Percentiles rank a stretch among this genome's conserved stretches.
Evolutionary conservation across 2,113 vertebrate genomes (phyloP).

Genomic region (Gnathonemus echidnorhynchus): DNA sequence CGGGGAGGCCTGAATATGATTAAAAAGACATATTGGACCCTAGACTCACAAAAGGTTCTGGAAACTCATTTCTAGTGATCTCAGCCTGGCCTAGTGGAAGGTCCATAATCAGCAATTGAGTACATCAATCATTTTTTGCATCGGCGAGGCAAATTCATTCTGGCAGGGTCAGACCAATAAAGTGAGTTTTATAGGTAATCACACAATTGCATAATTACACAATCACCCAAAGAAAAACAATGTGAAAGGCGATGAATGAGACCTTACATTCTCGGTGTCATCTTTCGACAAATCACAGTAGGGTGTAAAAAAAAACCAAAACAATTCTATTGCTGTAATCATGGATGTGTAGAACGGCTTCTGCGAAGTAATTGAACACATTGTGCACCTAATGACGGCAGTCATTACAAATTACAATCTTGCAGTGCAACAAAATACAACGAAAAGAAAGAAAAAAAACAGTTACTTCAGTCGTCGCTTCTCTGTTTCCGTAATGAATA

Average conservation of each 20-base stretch:
- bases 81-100: not conserved
- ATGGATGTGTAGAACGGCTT: not conserved
- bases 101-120: not conserved
- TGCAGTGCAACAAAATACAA: not conserved
- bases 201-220: not conserved
- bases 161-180: not conserved
- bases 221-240: not conserved
- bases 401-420: not conserved
- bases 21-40: conserved; percentile 9
- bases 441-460: not conserved
- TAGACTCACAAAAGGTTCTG: not conserved
- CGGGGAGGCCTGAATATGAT: not conserved
- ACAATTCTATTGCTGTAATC: not conserved
- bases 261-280: not conserved
- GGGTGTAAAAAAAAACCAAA: not conserved
- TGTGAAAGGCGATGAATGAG: not conserved
- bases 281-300: not conserved
- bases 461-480: not conserved
- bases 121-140: not conserved
- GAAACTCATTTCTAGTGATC: not conserved
- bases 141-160: not conserved
- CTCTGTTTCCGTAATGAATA: not conserved
- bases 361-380: not conserved
- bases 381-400: not conserved
- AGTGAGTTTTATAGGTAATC: not conserved